A percentile compares a stretch with the other conserved stretches of the same genome.
These are phyloP conservation scores for Hydriomena furcata DNA, from an alignment of 2,888 invertebrate genomes.

Conservation along the genomic window DNA sequence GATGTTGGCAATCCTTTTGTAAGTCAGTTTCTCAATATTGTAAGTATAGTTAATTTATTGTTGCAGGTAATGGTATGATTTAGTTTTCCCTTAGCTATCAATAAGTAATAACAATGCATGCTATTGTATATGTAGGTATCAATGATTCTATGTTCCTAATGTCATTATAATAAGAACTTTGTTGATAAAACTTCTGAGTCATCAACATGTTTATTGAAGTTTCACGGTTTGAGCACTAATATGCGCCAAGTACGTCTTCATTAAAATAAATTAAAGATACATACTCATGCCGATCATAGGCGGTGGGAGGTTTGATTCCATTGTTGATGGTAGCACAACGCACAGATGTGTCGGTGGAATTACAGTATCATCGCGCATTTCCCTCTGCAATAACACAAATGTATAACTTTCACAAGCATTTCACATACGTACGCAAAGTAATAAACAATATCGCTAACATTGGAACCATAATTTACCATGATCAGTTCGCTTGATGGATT, in stretches of 20 bases:
- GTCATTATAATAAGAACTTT: background rate
- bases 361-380: constrained; percentile 61
- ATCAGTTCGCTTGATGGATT: constrained; percentile 29
- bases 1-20: too few relatives aligned
- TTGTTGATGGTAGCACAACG: constrained; percentile 66
- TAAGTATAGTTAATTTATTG: too few relatives aligned
- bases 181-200: constrained; percentile 23
- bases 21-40: too few relatives aligned
- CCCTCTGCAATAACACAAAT: constrained; percentile 62
- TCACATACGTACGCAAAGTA: constrained; percentile 56
- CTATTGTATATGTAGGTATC: too few relatives aligned
- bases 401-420: constrained; percentile 56
- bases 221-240: constrained; percentile 26
- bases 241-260: constrained; percentile 2
- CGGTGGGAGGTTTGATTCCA: constrained; percentile 63
- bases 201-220: constrained; percentile 24
- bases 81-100: too few relatives aligned
- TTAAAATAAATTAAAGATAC: constrained; percentile 36
- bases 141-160: background rate
- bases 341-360: constrained; percentile 65
- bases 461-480: constrained; percentile 52
- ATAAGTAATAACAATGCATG: too few relatives aligned
- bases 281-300: constrained; percentile 69
- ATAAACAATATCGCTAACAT: constrained; percentile 63
- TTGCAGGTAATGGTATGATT: too few relatives aligned